These are phyloP conservation scores for Drosophila nebulosa DNA, from an alignment of 1,140 invertebrate species.

Conservation along the genomic window DNA sequence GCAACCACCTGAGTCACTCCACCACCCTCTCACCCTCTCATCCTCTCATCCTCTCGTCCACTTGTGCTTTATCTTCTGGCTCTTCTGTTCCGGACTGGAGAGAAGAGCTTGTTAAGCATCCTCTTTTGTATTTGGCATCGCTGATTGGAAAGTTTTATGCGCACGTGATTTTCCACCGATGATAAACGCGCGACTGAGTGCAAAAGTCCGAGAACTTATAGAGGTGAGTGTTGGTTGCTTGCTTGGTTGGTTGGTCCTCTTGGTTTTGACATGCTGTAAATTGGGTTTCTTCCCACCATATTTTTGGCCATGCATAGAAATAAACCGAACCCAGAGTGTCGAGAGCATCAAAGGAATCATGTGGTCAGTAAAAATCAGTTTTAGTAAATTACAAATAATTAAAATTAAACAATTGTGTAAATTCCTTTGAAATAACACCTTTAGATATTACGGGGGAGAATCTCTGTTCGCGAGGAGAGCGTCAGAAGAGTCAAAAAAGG, in stretches of 20 bases:
- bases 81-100: background rate
- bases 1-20: constrained; percentile 35
- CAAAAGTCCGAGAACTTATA: constrained; percentile 32
- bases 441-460: too few relatives aligned
- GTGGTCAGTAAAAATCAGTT: background rate
- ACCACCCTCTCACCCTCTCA: too few relatives aligned
- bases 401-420: background rate
- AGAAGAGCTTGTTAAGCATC: constrained; percentile 70
- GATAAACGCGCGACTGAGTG: constrained; percentile 35
- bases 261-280: constrained; percentile 51
- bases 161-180: constrained; percentile 70
- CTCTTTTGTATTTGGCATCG: constrained; percentile 66
- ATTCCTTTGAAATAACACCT: too few relatives aligned
- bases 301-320: background rate
- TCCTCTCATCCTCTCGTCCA: background rate
- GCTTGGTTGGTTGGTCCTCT: background rate
- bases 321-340: background rate
- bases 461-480: too few relatives aligned
- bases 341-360: background rate
- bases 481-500: too few relatives aligned
- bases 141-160: constrained; percentile 78
- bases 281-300: constrained; percentile 13
- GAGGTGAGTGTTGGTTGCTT: constrained; percentile 20
- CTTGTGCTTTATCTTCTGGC: background rate
- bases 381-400: background rate